Evolutionary conservation across 2,888 invertebrate genomes (phyloP).

Genomic region (Ectemnius lituratus): DNA sequence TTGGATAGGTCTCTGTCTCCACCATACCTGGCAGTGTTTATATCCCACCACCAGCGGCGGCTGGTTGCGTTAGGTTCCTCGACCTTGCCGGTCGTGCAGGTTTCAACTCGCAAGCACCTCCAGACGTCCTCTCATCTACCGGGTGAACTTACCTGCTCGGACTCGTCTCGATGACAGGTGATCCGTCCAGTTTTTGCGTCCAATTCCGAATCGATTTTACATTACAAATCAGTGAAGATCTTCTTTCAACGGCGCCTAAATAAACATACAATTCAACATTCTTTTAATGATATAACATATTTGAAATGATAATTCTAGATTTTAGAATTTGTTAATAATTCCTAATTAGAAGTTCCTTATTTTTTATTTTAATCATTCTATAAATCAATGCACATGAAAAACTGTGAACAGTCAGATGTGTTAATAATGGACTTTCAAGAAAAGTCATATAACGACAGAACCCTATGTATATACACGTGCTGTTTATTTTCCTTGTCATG

Average conservation of each 20-base stretch:
- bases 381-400: too few relatives aligned
- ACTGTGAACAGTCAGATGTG: background rate
- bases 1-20: slow-evolving; percentile 44
- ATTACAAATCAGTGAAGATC: too few relatives aligned
- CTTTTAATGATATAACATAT: too few relatives aligned
- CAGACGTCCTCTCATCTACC: slow-evolving; percentile 41
- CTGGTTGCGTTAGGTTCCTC: slow-evolving; percentile 69
- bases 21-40: slow-evolving; percentile 56
- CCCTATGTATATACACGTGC: background rate
- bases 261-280: too few relatives aligned
- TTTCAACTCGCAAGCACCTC: slow-evolving; percentile 65
- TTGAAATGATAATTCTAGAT: too few relatives aligned
- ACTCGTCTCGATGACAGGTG: slow-evolving; percentile 15
- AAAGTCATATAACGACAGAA: background rate
- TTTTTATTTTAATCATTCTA: background rate
- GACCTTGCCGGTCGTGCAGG: slow-evolving; percentile 73
- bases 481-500: background rate
- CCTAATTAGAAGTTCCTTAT: too few relatives aligned
- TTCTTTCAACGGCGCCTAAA: too few relatives aligned
- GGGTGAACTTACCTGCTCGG: slow-evolving; percentile 40
- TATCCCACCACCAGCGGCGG: slow-evolving; percentile 50
- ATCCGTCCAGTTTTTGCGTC: background rate
- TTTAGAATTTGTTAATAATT: too few relatives aligned
- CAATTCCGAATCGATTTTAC: too few relatives aligned
- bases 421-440: background rate